These are phyloP conservation scores for Crenuchus spilurus DNA, from an alignment of 2,797 vertebrate species.

Conservation along the genomic window DNA sequence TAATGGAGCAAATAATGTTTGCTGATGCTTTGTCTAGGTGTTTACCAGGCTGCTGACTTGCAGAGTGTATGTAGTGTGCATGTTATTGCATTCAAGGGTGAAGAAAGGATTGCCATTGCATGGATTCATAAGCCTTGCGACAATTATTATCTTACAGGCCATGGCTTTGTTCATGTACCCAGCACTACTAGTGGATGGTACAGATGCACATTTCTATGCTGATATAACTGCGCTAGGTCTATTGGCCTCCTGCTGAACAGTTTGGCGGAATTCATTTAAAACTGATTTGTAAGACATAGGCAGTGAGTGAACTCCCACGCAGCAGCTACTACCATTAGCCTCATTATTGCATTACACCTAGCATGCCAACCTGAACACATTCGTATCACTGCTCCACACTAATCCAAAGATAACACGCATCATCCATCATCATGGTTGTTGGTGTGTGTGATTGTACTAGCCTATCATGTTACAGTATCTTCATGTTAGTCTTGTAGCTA, in stretches of 20 bases:
- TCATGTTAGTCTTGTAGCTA: conserved; percentile 11
- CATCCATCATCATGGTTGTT: conserved; percentile 71
- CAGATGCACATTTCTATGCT: conserved; percentile 77
- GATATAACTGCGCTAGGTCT: conserved; percentile 73
- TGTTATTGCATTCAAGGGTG: conserved; percentile 39
- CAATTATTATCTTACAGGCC: conserved; percentile 76
- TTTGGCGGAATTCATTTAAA: conserved; percentile 80
- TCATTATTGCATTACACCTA: conserved; percentile 75
- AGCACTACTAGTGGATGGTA: conserved; percentile 68
- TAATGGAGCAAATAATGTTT: conserved; percentile 71
- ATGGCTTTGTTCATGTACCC: conserved; percentile 68
- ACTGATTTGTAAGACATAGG: conserved; percentile 65
- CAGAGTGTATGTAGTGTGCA: conserved; percentile 36
- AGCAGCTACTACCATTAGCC: conserved; percentile 67
- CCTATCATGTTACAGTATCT: conserved; percentile 24
- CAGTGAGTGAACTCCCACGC: conserved; percentile 76
- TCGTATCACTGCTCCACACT: conserved; percentile 78
- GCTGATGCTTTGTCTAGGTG: conserved; percentile 62
- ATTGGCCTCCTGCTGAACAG: conserved; percentile 73
- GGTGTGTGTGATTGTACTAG: conserved; percentile 45
- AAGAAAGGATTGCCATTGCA: conserved; percentile 16
- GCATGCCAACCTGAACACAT: conserved; percentile 68
- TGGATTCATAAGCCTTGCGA: conserved; percentile 61
- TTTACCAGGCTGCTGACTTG: conserved; percentile 64
- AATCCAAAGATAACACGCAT: conserved; percentile 79